phyloP scores from a whole-genome alignment of 2,888 invertebrate genomes.

The Phyto melanocephala region DNA sequence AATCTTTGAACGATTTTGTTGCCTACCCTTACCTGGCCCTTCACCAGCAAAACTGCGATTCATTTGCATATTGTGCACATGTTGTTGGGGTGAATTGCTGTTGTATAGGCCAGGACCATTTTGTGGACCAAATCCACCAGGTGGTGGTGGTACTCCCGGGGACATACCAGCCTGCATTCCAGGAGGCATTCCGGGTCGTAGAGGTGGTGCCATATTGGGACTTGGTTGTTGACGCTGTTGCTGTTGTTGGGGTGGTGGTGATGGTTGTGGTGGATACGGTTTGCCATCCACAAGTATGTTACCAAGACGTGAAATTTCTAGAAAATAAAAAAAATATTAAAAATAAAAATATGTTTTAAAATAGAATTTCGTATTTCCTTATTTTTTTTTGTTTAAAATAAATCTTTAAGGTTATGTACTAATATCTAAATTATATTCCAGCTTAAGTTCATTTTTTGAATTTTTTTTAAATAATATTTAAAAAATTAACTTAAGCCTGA shows the following conservation, averaged over 20 bases:
- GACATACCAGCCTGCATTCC: constrained; percentile 76
- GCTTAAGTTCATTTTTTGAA: too few relatives aligned
- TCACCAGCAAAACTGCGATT: constrained; percentile 76
- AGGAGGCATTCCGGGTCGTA: constrained; percentile 76
- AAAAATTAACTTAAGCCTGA: too few relatives aligned
- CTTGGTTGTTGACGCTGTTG: constrained; percentile 75
- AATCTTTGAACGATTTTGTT: constrained; percentile 64
- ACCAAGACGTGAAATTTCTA: constrained; percentile 88
- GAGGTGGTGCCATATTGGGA: constrained; percentile 78
- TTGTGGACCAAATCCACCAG: constrained; percentile 71
- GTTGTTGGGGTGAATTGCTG: constrained; percentile 75
- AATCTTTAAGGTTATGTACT: too few relatives aligned
- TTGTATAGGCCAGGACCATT: constrained; percentile 78
- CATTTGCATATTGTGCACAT: constrained; percentile 77
- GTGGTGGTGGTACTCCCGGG: constrained; percentile 74
- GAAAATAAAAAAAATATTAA: constrained; percentile 5
- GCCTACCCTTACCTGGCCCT: constrained; percentile 75
- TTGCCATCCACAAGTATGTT: constrained; percentile 91
- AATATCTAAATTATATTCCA: too few relatives aligned
- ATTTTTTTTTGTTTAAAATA: too few relatives aligned
- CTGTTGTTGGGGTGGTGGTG: constrained; percentile 73
- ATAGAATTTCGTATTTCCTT: too few relatives aligned
- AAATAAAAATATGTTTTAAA: background rate
- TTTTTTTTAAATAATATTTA: too few relatives aligned
- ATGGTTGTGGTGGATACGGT: constrained; percentile 83